These are phyloP conservation scores for Macquaria australasica DNA, from an alignment of 2,113 vertebrate species.

Conservation along the genomic window DNA sequence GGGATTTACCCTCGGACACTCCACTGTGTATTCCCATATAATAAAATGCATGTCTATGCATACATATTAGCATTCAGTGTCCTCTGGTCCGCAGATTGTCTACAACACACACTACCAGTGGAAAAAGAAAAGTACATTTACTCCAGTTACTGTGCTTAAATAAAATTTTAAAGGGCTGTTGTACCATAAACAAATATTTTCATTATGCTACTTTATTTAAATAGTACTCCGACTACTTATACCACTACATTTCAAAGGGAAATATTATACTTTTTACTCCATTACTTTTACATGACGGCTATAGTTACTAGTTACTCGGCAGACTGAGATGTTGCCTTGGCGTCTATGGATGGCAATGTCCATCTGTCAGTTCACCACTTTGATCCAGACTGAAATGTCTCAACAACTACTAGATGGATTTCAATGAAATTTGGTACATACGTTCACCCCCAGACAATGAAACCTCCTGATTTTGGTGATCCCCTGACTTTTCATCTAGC, in stretches of 20 bases:
- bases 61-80: conserved; percentile 7
- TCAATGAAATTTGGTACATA: not conserved
- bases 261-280: not conserved
- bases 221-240: not conserved
- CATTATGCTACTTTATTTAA: not conserved
- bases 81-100: not conserved
- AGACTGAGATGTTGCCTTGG: too few species aligned
- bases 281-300: not conserved
- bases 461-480: not conserved
- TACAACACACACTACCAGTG: not conserved
- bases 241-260: not conserved
- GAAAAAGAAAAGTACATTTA: not conserved
- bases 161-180: not conserved
- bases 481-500: not conserved
- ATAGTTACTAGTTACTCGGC: not conserved
- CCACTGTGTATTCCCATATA: conserved; percentile 15
- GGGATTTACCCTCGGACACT: conserved; percentile 52
- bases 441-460: not conserved
- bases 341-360: not conserved
- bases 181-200: not conserved
- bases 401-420: not conserved
- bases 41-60: conserved; percentile 36
- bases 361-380: not conserved
- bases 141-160: not conserved
- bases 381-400: not conserved